Base-by-base conservation (phyloP, 2,888 invertebrate species). In the Helicoverpa assulta region DNA sequence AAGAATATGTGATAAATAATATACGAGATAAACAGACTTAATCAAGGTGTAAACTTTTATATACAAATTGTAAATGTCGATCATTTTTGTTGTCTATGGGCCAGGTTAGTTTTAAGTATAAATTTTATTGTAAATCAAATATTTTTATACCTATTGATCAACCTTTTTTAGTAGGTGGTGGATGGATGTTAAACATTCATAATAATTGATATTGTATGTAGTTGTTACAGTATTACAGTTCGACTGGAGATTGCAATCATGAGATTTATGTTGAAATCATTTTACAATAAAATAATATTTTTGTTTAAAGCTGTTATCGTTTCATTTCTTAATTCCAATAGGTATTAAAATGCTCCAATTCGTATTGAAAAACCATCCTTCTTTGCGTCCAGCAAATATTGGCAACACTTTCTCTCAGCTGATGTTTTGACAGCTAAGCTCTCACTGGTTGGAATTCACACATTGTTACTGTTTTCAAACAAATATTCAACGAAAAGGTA, bases 271-370 rank as follows among this genome's bases (percentile, higher is more conserved):
- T 78, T 72, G 55, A 50, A 73, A 62, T 73, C 67, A 21, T 74
- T 78, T 76, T 78, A 63, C 62, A 87, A 82, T 87, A 85, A 76
- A 83, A 63, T 67, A 85, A 85, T 85, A 78, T 87, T 86, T 78
- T 72, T 81, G 83, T 78, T 87, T 83, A 7, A 21, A 52, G 5
- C 57, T 69, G 51, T 72, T 43, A 81, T 54, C 55, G 16, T 26
- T 66, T 51, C 14, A 50, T 47, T 50, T 10, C 26, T 0, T 14
- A 21, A 12, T 5, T 56, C 8, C 19, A 18, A 12, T 4, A 29
- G n/a, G 26, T 3, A 6, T 26, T 26, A 4, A 26, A 26, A 10
- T 10, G 10, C 10, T 40, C 40, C 40, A 40, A 14, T 14, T 12
- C 14, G 40, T n/a, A 47, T 47, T n/a, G 3, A 47, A 47, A 47